phyloP scores from a whole-genome alignment of 2,113 vertebrate species.

The Sprattus sprattus region DNA sequence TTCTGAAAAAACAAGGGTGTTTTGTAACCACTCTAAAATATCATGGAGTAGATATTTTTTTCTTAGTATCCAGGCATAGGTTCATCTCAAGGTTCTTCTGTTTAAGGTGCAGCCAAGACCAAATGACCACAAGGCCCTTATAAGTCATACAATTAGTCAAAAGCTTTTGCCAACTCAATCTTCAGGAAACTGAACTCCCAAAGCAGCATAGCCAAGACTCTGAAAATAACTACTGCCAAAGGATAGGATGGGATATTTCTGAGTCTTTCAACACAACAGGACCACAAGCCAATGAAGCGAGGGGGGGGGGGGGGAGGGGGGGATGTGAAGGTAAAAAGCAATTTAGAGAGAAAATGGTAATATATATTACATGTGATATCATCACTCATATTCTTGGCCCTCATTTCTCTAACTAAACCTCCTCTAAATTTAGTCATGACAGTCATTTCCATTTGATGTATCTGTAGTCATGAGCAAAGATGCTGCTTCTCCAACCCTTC shows the following conservation, averaged over 20 bases:
- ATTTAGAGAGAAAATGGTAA: background rate
- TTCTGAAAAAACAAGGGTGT: background rate
- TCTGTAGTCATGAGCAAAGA: background rate
- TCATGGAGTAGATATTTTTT: background rate
- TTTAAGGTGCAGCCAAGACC: background rate
- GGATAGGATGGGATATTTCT: background rate
- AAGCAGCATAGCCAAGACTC: background rate
- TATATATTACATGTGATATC: background rate
- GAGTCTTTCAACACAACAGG: background rate
- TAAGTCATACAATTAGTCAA: constrained; percentile 9
- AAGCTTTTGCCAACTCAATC: background rate
- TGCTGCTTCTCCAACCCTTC: background rate
- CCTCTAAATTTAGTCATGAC: background rate
- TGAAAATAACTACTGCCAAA: background rate
- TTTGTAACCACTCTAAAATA: background rate
- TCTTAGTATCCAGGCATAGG: background rate
- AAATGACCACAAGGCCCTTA: background rate
- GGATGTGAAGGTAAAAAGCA: background rate
- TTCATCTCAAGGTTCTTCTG: background rate
- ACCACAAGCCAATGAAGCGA: background rate
- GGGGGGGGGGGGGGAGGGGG: background rate
- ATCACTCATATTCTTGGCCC: background rate
- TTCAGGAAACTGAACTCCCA: constrained; percentile 9
- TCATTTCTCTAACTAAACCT: background rate
- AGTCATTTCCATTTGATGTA: background rate